Conservation (phyloP, 2,888 invertebrate genomes). For the Luperina testacea region DNA sequence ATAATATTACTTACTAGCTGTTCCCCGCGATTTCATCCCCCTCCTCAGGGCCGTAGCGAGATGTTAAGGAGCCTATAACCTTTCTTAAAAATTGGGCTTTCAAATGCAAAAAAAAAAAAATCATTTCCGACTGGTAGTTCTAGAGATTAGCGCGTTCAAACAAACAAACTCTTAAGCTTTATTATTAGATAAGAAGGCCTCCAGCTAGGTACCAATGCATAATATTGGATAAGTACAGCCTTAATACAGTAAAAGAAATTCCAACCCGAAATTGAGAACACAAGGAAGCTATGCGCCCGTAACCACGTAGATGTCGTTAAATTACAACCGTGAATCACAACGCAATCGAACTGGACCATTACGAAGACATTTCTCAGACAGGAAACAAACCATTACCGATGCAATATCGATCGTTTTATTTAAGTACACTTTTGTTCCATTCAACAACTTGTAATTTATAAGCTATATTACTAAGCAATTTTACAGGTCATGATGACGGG, state of each 20-base stretch:
- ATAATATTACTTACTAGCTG: not conserved
- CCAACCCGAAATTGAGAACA: conserved; percentile 44
- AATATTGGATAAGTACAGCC: not conserved
- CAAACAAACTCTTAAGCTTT: not conserved
- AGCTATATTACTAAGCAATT: conserved; percentile 45
- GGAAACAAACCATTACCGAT: conserved; percentile 68
- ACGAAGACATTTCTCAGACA: conserved; percentile 65
- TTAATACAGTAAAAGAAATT: conserved; percentile 19
- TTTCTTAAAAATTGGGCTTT: not conserved
- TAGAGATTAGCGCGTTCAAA: not conserved
- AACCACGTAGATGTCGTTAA: conserved; percentile 59
- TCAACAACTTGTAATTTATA: conserved; percentile 59
- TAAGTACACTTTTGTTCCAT: conserved; percentile 63
- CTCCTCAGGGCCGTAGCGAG: not conserved
- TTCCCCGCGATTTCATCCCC: not conserved
- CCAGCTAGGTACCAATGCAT: not conserved
- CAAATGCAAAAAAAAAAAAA: not conserved
- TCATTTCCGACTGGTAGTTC: not conserved
- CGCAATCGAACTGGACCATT: conserved; percentile 55
- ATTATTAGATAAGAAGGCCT: not conserved
- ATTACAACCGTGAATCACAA: conserved; percentile 61
- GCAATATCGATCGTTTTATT: conserved; percentile 68
- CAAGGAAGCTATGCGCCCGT: conserved; percentile 42
- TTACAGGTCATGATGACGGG: conserved; percentile 37
- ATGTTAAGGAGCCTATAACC: not conserved